Evolutionary conservation across 2,888 invertebrate species (phyloP), one percentile per base, ranked within the genome.

Genomic region (Leptinotarsa tumamoca): DNA sequence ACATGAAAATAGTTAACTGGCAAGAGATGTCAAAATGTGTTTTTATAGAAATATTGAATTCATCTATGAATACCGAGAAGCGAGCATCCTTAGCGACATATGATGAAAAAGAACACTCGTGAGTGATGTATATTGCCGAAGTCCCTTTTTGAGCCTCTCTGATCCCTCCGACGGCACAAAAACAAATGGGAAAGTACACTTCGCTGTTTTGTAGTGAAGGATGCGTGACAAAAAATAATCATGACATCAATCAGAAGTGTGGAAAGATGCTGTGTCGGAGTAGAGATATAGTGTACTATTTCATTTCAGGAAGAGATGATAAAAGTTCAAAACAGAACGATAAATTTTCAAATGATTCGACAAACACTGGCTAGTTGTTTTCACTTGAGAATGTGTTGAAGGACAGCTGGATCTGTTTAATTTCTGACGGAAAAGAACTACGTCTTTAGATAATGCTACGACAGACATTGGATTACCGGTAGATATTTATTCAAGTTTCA

Each of bases 21-120:
- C 21, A 21, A 21, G 21, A 21, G 21, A 21, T 21, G 21, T 21
- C 21, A 21, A 21, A 21, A 21, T 21, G 21, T 21, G 21, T 21
- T 1, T 21, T 21, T 21, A 21, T 21, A 21, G 21, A 21, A 21
- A 21, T 21, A 21, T 21, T 21, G 21, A 21, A 21, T 21, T 21
- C 21, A 21, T 21, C 21, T 21, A 21, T 54, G 43, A 58, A 74
- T 58, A 14, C 14, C 21, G 23, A 58, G 50, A 56, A 67, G 15
- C 43, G 43, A 56, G 67, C 74, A 67, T 71, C 67, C 18, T 43
- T 17, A n/a, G 73, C 33, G 74, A 74, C 71, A 63, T 71, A 74
- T 74, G 67, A 71, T 71, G 70, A 74, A 69, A 71, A 74, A 74
- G 51, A 67, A 23, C 54, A 67, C 74, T 56, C 49, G 56, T 56